Conservation (phyloP, 2,113 vertebrate species). For the Oryzias curvinotus region DNA sequence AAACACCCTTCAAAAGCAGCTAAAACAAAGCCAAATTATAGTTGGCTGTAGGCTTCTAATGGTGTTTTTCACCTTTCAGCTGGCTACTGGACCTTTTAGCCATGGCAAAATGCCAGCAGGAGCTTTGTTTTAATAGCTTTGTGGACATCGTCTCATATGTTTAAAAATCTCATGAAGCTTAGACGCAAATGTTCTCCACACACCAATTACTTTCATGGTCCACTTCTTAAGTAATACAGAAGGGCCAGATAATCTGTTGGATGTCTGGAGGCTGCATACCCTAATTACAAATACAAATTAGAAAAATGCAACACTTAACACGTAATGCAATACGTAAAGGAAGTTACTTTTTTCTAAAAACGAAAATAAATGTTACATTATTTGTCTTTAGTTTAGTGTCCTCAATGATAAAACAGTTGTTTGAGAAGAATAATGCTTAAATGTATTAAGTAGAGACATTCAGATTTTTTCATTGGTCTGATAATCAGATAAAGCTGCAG, state of each 20-base stretch:
- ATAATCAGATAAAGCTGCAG: slow-evolving; percentile 55
- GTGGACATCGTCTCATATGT: slow-evolving; percentile 74
- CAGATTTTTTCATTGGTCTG: slow-evolving; percentile 38
- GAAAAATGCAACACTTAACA: slow-evolving; percentile 65
- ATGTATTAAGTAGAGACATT: slow-evolving; percentile 36
- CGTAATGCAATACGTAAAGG: slow-evolving; percentile 15
- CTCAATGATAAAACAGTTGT: slow-evolving; percentile 40
- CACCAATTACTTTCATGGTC: slow-evolving; percentile 81
- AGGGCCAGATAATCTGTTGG: slow-evolving; percentile 76
- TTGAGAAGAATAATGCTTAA: slow-evolving; percentile 21
- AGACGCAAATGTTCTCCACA: slow-evolving; percentile 79
- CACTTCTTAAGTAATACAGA: slow-evolving; percentile 73
- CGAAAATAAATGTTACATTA: slow-evolving; percentile 53
- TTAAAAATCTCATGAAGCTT: slow-evolving; percentile 70
- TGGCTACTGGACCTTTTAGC: slow-evolving; percentile 57
- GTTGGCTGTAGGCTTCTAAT: slow-evolving; percentile 9
- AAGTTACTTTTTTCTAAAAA: slow-evolving; percentile 45
- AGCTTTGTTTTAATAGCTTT: slow-evolving; percentile 73
- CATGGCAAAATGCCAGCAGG: slow-evolving; percentile 56
- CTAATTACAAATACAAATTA: slow-evolving; percentile 79
- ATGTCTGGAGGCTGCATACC: slow-evolving; percentile 67
- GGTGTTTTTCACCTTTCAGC: slow-evolving; percentile 29
- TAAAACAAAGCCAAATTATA: slow-evolving; percentile 2
- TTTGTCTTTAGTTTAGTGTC: slow-evolving; percentile 46
- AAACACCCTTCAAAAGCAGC: slow-evolving; percentile 24